Conservation (phyloP, 2,888 invertebrate genomes). For the Zele albiditarsus region DNA sequence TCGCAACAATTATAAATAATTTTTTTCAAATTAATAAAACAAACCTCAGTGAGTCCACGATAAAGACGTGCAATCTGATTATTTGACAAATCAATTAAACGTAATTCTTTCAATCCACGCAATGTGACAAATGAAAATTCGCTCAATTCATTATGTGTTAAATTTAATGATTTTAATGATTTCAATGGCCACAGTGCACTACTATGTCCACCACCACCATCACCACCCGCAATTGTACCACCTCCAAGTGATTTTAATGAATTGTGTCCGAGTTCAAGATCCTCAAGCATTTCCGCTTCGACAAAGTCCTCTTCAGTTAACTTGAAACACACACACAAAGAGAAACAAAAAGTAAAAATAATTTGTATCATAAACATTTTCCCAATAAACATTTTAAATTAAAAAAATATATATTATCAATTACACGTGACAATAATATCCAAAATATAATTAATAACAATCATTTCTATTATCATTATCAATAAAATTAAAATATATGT, state of each 20-base stretch:
- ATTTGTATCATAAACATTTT: no score
- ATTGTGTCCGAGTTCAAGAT: conserved; percentile 83
- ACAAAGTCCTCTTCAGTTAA: conserved; percentile 84
- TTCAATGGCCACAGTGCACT: conserved; percentile 82
- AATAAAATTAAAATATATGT: no score
- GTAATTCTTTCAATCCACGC: conserved; percentile 82
- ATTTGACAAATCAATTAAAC: conserved; percentile 83
- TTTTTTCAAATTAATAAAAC: conserved; percentile 24
- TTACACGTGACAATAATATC: no score
- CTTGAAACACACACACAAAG: conserved; percentile 73
- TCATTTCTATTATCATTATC: no score
- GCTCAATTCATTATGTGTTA: conserved; percentile 83
- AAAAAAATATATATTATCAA: no score
- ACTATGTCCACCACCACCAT: conserved; percentile 72
- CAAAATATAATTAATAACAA: no score
- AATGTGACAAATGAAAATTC: conserved; percentile 89
- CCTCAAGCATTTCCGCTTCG: conserved; percentile 81
- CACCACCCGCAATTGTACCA: conserved; percentile 54
- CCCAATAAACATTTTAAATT: no score
- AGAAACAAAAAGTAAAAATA: background rate
- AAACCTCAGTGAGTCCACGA: conserved; percentile 68
- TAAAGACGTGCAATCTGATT: conserved; percentile 79
- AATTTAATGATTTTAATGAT: conserved; percentile 80
- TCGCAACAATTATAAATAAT: no score
- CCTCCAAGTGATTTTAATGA: conserved; percentile 77